Conservation (phyloP, 2,888 invertebrate species). For the Idaea dimidiata region DNA sequence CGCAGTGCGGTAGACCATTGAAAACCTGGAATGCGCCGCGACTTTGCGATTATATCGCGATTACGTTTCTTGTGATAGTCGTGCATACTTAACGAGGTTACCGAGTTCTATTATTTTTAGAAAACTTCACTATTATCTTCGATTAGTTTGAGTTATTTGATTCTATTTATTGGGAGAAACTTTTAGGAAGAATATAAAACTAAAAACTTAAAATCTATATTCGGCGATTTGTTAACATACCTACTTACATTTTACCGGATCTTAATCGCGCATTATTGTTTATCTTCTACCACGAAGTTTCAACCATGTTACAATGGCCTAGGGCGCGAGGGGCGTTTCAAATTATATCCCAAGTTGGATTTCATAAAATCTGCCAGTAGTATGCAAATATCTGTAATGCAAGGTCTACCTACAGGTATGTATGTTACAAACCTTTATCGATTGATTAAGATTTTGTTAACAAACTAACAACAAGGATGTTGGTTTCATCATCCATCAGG, state of each 20-base stretch:
- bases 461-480: not conserved
- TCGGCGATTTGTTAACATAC: too few species aligned
- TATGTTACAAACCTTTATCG: not conserved
- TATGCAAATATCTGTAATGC: too few species aligned
- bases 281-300: too few species aligned
- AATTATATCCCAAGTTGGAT: too few species aligned
- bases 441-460: not conserved
- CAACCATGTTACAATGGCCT: too few species aligned
- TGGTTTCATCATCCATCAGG: not conserved
- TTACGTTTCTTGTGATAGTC: not conserved
- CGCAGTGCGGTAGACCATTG: constrained; percentile 24
- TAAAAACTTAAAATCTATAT: too few species aligned
- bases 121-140: not conserved
- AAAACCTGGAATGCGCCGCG: constrained; percentile 36
- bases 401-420: not conserved
- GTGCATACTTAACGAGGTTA: not conserved
- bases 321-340: too few species aligned
- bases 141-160: not conserved
- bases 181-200: too few species aligned
- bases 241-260: too few species aligned
- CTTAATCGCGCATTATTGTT: too few species aligned
- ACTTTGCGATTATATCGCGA: constrained; percentile 13
- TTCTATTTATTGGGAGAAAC: too few species aligned
- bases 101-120: not conserved
- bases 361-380: too few species aligned